Evolutionary conservation across 2,797 vertebrate species (phyloP), one percentile per base, ranked within the genome.

Genomic region (Geotrypetes seraphini): DNA sequence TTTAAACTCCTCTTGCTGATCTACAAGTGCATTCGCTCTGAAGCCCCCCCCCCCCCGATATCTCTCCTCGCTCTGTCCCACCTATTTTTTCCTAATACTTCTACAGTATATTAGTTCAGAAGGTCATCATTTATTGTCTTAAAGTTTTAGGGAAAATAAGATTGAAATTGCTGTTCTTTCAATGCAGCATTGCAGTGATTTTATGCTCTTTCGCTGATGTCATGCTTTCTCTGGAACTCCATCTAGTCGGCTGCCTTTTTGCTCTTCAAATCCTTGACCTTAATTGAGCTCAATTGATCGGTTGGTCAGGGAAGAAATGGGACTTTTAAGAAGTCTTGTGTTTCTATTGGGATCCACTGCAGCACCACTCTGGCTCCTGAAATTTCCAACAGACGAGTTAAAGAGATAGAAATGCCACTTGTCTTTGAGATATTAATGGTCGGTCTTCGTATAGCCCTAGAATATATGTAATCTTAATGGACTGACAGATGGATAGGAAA

Each of bases 301-400:
- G 3, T 7, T 32, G 3, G 5, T 5, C 10, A 22, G 12, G 8
- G 18, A 33, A 33, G 9, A 12, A 31, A 19, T 22, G 3, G 16
- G 4, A 10, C 30, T 25, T 9, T n/a, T 3, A 6, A 7, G 4
- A 44, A 4, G 0, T 33, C 43, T 53, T 43, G 13, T 41, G 7
- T 7, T 5, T 10, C 2, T 7, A 12, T 14, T 3, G 16, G 1
- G 11, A 4, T 11, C 6, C 28, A 7, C 22, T 12, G 7, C 5
- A 14, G 4, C 1, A 6, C 1, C 37, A 30, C 3, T 2, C 1
- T 1, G 30, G n/a, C n/a, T n/a, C n/a, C n/a, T n/a, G n/a, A n/a
- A 1, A 12, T 27, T 38, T 2, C 35, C 30, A 35, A 18, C 6
- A 30, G 12, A 27, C 32, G 15, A 27, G 8, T 8, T 22, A n/a